Base-by-base conservation (phyloP, 2,888 invertebrate species). In the Ophonus ardosiacus region DNA sequence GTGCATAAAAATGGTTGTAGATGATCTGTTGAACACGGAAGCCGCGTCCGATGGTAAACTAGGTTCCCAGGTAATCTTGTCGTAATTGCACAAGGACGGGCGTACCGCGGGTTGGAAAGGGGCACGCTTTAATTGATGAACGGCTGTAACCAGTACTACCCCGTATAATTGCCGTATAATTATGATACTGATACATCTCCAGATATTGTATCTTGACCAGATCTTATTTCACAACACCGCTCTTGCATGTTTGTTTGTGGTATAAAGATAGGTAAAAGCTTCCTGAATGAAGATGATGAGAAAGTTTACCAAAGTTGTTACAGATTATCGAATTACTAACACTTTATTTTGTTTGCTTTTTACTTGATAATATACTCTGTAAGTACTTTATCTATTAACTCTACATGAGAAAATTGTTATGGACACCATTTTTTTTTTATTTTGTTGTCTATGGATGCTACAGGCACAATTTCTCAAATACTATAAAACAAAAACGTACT, bases 41-140 rank as follows among this genome's bases (percentile, higher is more conserved):
- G 84, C 83, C 38, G 65, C 57, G 61, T 76, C 57, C 61, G 24
- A 84, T 84, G 78, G 76, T 83, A 83, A 83, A 83, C 83, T 76
- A 84, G 84, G 59, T 84, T 84, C 84, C 43, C 84, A 76, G 76
- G 84, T 84, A 84, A 84, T 76, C 78, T 76, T 57, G n/a, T 63
- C 24, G 24, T 59, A 84, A 76, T 76, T 83, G 74, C 76, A 8
- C 83, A 83, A 83, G 83, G 82, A 51, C 82, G 82, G 17, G n/a
- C 68, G n/a, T 31, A 24, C 13, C 31, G 38, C 31, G 7, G 6
- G 71, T 38, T 1, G 8, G 13, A 24, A 8, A 18, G 40, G 10
- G 74, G 17, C 13, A 15, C 6, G 38, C 38, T 84, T 78, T 78
- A 84, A 84, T 84, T 78, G 84, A 84, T 61, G 61, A 84, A 65